Evolutionary conservation across 2,797 vertebrate species (phyloP).

Genomic region (Aplochiton taeniatus): DNA sequence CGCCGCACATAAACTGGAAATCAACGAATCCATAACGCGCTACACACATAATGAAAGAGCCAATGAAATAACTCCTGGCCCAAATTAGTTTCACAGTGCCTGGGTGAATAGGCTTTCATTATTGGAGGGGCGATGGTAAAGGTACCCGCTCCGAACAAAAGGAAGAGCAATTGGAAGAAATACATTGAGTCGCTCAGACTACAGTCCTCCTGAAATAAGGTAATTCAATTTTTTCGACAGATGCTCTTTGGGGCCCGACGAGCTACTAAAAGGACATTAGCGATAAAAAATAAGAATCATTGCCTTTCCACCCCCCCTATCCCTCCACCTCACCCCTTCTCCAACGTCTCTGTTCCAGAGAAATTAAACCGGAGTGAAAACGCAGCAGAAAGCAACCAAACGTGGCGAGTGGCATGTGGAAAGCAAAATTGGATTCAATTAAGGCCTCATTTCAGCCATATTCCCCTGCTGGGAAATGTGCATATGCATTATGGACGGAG

Average conservation of each 20-base stretch:
- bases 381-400: constrained; percentile 42
- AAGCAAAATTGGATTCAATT: constrained; percentile 66
- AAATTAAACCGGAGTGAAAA: constrained; percentile 58
- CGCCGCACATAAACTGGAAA: constrained; percentile 17
- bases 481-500: constrained; percentile 52
- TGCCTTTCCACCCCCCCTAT: background rate
- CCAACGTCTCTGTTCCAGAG: constrained; percentile 45
- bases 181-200: constrained; percentile 26
- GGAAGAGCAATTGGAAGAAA: constrained; percentile 7
- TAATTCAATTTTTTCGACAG: constrained; percentile 24
- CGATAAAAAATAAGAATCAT: constrained; percentile 16
- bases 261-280: constrained; percentile 33
- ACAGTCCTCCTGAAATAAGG: constrained; percentile 5
- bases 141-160: constrained; percentile 11
- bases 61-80: constrained; percentile 23
- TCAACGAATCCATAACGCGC: constrained; percentile 16
- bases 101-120: constrained; percentile 36
- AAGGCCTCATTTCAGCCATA: constrained; percentile 48
- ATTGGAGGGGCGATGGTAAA: constrained; percentile 22
- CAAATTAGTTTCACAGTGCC: constrained; percentile 31
- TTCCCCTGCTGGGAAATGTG: constrained; percentile 21
- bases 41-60: constrained; percentile 10
- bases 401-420: constrained; percentile 59
- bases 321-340: constrained; percentile 4
- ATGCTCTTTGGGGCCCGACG: constrained; percentile 19